A percentile compares a stretch with the other conserved stretches of the same genome.
Evolutionary conservation across 2,888 invertebrate species (phyloP).

Genomic region (Himalopsyche japonica): DNA sequence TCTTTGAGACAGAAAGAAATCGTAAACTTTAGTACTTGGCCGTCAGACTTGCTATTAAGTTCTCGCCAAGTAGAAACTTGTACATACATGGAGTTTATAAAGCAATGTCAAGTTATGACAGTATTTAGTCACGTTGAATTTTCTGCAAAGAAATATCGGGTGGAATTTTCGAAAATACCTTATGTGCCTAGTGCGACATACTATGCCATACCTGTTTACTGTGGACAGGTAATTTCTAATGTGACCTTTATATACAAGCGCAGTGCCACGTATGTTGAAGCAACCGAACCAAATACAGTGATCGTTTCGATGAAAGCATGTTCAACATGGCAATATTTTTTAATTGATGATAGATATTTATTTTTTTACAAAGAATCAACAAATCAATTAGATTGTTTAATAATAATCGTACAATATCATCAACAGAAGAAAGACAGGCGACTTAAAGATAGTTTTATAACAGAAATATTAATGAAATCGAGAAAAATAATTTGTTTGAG

Average conservation of each 20-base stretch:
- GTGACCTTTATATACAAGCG: constrained; percentile 1
- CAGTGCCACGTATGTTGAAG: neutral
- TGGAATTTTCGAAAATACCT: constrained; percentile 24
- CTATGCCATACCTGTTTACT: neutral
- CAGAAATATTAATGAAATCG: no score
- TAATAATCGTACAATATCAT: no score
- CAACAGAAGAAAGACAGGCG: no score
- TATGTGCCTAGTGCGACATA: neutral
- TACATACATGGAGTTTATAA: neutral
- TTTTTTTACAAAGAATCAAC: no score
- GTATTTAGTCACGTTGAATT: constrained; percentile 5
- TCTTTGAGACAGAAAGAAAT: neutral
- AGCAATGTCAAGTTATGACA: constrained; percentile 1
- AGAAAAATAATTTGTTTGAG: no score
- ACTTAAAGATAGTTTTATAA: no score
- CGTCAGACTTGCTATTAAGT: neutral
- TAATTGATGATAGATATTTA: no score
- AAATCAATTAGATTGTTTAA: no score
- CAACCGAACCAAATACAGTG: no score
- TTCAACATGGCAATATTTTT: no score
- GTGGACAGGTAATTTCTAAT: constrained; percentile 14
- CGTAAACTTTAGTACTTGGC: neutral
- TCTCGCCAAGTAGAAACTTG: neutral
- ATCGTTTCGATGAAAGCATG: no score
- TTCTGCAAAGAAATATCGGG: constrained; percentile 15